These are phyloP conservation scores for Drosophila insularis DNA, from an alignment of 1,140 invertebrate species.

Conservation along the genomic window DNA sequence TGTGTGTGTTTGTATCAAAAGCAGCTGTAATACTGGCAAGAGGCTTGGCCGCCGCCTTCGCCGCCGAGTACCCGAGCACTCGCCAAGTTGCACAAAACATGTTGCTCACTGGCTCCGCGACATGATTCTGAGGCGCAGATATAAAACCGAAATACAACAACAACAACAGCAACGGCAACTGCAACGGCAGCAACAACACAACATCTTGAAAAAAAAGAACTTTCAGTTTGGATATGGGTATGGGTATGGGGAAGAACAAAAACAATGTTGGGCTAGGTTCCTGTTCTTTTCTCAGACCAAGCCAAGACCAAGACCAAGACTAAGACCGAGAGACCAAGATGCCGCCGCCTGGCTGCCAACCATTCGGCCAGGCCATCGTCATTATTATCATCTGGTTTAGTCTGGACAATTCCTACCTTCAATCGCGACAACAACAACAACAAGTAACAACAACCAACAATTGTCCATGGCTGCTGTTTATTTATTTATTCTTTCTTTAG, in stretches of 20 bases:
- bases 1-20: slow-evolving; percentile 60
- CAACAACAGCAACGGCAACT: slow-evolving; percentile 14
- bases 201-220: slow-evolving; percentile 35
- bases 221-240: slow-evolving; percentile 32
- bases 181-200: slow-evolving; percentile 29
- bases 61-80: slow-evolving; percentile 70
- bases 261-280: slow-evolving; percentile 77
- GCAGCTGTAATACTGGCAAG: slow-evolving; percentile 50
- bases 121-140: slow-evolving; percentile 79
- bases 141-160: slow-evolving; percentile 64
- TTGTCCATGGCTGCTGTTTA: slow-evolving; percentile 37
- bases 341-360: slow-evolving; percentile 33
- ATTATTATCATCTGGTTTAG: slow-evolving; percentile 77
- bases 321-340: slow-evolving; percentile 41
- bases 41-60: slow-evolving; percentile 22
- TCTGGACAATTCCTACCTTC: slow-evolving; percentile 55
- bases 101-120: slow-evolving; percentile 78
- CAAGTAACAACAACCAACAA: slow-evolving; percentile 21
- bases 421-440: slow-evolving; percentile 37
- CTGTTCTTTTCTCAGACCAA: slow-evolving; percentile 1
- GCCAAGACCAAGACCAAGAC: slow-evolving; percentile 25
- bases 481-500: slow-evolving; percentile 7
- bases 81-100: slow-evolving; percentile 73
- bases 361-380: slow-evolving; percentile 42
- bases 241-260: slow-evolving; percentile 49